Evolutionary conservation across 2,888 invertebrate genomes (phyloP).

Genomic region (Amblyjoppa fuscipennis): DNA sequence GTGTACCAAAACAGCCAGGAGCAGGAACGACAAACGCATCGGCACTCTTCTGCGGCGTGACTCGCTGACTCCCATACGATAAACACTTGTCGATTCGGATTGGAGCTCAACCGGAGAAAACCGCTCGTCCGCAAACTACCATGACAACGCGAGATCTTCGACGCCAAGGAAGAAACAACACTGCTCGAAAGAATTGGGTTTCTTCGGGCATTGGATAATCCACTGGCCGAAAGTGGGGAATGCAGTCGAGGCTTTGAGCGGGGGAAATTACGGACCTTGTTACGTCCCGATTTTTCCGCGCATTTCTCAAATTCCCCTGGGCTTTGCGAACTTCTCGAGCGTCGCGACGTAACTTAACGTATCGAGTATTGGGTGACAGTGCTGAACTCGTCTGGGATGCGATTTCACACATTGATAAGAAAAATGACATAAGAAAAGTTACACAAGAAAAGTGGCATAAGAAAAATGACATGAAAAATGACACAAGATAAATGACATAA

Average conservation of each 20-base stretch:
- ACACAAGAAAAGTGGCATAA: too few species aligned
- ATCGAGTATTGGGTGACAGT: too few species aligned
- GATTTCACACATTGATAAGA: not conserved
- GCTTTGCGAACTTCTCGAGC: too few species aligned
- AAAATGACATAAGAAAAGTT: not conserved
- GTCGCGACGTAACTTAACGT: too few species aligned
- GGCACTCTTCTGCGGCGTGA: slow-evolving; percentile 5
- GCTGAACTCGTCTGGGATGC: too few species aligned
- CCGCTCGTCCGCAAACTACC: too few species aligned
- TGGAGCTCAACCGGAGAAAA: not conserved
- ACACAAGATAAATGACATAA: not conserved
- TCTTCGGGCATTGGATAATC: not conserved
- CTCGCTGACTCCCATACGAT: not conserved
- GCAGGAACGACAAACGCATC: slow-evolving; percentile 28
- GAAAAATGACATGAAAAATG: too few species aligned
- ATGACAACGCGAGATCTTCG: not conserved
- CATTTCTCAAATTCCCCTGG: too few species aligned
- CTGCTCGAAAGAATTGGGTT: not conserved
- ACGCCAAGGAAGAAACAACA: not conserved
- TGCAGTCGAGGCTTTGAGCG: not conserved
- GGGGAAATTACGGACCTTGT: not conserved
- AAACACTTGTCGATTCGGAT: not conserved
- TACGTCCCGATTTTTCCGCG: too few species aligned
- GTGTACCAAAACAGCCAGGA: slow-evolving; percentile 13
- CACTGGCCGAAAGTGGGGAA: not conserved